These are phyloP conservation scores for Nymphicus hollandicus DNA, from an alignment of 2,113 vertebrate genomes.

Conservation along the genomic window DNA sequence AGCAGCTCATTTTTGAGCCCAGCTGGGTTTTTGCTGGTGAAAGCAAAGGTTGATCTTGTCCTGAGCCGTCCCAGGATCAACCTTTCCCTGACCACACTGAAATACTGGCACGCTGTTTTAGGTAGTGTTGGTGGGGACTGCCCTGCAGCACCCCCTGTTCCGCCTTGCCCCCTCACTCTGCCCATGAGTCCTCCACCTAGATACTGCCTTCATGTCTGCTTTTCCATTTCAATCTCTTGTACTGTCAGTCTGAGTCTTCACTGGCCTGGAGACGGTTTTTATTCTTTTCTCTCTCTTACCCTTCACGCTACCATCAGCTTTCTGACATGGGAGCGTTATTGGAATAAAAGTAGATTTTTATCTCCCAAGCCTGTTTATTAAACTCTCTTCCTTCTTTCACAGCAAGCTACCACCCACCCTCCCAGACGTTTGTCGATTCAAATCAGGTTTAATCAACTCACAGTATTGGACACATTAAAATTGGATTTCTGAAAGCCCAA, in stretches of 20 bases:
- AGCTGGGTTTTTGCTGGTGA: not conserved
- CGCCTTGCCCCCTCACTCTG: not conserved
- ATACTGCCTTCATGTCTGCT: not conserved
- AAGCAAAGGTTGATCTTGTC: not conserved
- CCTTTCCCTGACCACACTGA: not conserved
- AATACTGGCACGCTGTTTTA: not conserved
- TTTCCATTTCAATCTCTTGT: not conserved
- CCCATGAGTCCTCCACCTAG: not conserved
- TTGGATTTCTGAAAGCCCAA: slow-evolving; percentile 58
- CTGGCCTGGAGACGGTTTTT: not conserved
- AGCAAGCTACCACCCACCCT: not conserved
- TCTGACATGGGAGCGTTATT: not conserved
- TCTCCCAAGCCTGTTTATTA: slow-evolving; percentile 62
- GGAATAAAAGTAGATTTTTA: slow-evolving; percentile 60
- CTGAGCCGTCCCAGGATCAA: not conserved
- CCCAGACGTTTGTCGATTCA: slow-evolving; percentile 26
- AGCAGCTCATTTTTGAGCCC: not conserved
- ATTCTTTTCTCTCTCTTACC: not conserved
- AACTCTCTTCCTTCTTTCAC: slow-evolving; percentile 5
- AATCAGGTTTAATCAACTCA: slow-evolving; percentile 64
- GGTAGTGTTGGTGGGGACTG: not conserved
- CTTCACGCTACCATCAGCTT: not conserved
- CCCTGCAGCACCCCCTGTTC: not conserved
- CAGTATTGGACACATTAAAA: slow-evolving; percentile 49
- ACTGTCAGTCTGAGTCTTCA: not conserved